Conservation (phyloP, 2,888 invertebrate species). For the Caenorhabditis angaria region DNA sequence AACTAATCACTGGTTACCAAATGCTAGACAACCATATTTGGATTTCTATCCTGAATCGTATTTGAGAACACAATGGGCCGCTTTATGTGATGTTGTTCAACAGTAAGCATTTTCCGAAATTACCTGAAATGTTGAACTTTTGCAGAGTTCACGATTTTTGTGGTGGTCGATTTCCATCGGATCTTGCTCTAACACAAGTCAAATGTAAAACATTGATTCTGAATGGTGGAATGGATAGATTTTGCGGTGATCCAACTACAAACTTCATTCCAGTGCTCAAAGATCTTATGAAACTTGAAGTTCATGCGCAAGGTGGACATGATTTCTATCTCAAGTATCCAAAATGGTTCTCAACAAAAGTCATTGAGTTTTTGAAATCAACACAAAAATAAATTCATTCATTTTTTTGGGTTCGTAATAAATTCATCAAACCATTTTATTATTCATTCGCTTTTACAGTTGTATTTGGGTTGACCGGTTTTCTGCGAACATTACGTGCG, state of each 20-base stretch:
- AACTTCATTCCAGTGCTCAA: conserved; percentile 59
- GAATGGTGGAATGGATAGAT: conserved; percentile 65
- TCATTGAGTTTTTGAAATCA: conserved; percentile 41
- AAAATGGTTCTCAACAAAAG: conserved; percentile 66
- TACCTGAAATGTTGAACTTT: background rate
- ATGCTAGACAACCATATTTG: conserved; percentile 63
- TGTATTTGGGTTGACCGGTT: conserved; percentile 19
- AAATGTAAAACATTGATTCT: conserved; percentile 63
- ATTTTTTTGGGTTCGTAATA: background rate
- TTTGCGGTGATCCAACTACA: conserved; percentile 66
- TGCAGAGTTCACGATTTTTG: conserved; percentile 67
- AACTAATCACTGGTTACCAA: conserved; percentile 69
- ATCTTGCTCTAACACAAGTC: conserved; percentile 58
- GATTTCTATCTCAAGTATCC: conserved; percentile 71
- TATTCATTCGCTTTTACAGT: conserved; percentile 1
- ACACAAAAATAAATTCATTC: background rate
- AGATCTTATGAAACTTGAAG: conserved; percentile 56
- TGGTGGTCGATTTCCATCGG: conserved; percentile 67
- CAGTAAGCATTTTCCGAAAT: conserved; percentile 48
- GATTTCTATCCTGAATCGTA: conserved; percentile 66
- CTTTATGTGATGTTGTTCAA: conserved; percentile 69
- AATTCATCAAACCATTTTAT: background rate
- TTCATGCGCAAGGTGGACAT: conserved; percentile 69
- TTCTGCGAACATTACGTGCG: conserved; percentile 41
- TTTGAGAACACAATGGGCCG: conserved; percentile 69